Base-by-base conservation (phyloP, 2,797 vertebrate genomes). In the Oreochromis mossambicus region DNA sequence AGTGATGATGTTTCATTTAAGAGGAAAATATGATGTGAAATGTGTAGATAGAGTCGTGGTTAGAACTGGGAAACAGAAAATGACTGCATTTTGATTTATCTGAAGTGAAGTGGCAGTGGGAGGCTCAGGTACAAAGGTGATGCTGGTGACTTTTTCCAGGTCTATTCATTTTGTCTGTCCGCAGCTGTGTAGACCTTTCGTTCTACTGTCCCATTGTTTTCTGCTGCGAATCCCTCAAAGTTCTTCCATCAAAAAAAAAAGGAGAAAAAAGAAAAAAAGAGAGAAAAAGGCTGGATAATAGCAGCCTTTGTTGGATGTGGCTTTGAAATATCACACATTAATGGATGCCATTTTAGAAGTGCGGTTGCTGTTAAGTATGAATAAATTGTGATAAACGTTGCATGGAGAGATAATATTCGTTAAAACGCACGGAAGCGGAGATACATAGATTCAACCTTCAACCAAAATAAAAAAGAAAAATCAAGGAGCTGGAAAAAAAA, bases 251-350 rank as follows among this genome's bases (percentile, higher is more conserved):
- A 63, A 56, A 81, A 84, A 89, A n/a, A 81, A 19, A 58, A 14
- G 84, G 83, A 80, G 88, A 80, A 93, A 92, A 56, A 58, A 54
- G 50, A 83, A 84, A 85, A 26, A 26, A n/a, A 24, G 21, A 63
- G 26, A 43, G 21, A 87, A 82, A 83, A 86, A 80, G 68, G 75
- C 13, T 17, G 83, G 87, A 92, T 90, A 94, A 94, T 90, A 88
- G 84, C 81, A 73, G 83, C 92, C 86, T 95, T 95, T 95, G 94
- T 95, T 92, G 66, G 88, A 90, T 26, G 70, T 56, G 77, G 52
- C 90, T 95, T 94, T 92, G 89, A 96, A 94, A 95, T 94, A 93
- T 95, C 93, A 94, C 90, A 89, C 89, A 94, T 95, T 94, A 95
- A 93, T 90, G 87, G 92, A 91, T 89, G 91, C 88, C 92, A 94